phyloP scores from a whole-genome alignment of 2,797 vertebrate genomes.

The Artibeus lituratus region DNA sequence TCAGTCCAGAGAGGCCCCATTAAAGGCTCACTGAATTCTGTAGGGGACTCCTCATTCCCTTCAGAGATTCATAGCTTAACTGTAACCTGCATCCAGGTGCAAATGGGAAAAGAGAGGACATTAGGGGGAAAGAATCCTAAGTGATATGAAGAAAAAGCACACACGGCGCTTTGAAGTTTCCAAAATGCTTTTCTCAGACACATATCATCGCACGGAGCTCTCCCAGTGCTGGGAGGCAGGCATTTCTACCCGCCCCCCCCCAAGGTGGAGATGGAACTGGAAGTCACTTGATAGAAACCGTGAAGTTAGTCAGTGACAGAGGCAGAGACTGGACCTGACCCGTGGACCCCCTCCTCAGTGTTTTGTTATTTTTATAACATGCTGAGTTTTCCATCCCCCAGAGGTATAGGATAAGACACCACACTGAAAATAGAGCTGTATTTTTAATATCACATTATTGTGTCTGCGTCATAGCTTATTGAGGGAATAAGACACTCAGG shows the following conservation, averaged over 20 bases:
- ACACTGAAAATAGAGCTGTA: background rate
- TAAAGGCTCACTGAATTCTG: background rate
- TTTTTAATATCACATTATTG: background rate
- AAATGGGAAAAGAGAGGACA: background rate
- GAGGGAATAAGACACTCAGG: too few relatives aligned
- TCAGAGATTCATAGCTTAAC: background rate
- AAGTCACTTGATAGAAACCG: background rate
- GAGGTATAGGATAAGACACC: background rate
- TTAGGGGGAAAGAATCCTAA: background rate
- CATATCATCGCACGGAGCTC: background rate
- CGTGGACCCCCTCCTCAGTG: rapidly evolving
- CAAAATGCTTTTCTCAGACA: background rate
- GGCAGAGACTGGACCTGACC: background rate
- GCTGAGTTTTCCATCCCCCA: background rate
- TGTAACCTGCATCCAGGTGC: background rate
- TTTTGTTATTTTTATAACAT: background rate
- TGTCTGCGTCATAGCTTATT: background rate
- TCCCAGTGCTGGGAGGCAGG: background rate
- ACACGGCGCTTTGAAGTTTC: background rate
- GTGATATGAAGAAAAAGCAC: background rate
- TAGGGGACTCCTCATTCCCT: background rate
- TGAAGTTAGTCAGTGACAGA: background rate
- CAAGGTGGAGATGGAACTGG: background rate
- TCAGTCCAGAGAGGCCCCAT: background rate
- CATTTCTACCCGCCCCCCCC: background rate